Evolutionary conservation across 1,140 invertebrate genomes (phyloP).

Genomic region (Mercenaria mercenaria): DNA sequence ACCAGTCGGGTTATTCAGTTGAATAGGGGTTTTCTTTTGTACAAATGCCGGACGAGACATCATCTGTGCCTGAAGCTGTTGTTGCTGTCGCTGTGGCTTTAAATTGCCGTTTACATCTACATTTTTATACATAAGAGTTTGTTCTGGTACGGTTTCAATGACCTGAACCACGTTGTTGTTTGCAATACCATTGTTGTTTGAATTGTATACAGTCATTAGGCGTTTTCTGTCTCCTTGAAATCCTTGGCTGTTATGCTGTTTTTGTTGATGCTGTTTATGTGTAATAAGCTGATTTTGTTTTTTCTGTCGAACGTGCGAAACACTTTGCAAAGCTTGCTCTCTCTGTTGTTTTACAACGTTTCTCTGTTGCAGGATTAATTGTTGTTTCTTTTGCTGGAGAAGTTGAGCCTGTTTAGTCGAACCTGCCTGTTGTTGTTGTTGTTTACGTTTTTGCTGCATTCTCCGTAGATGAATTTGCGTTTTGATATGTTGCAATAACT

Average conservation of each 20-base stretch:
- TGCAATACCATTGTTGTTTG: background rate
- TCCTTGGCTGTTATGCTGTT: background rate
- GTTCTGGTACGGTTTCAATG: background rate
- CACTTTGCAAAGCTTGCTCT: background rate
- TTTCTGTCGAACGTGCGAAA: background rate
- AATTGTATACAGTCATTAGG: background rate
- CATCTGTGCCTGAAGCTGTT: background rate
- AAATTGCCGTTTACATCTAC: background rate
- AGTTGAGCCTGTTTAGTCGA: background rate
- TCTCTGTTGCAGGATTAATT: background rate
- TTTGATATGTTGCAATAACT: background rate
- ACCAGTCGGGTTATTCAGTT: background rate
- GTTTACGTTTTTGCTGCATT: background rate
- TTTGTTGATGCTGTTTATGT: background rate
- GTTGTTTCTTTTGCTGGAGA: background rate
- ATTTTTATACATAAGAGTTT: no score
- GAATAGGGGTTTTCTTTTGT: background rate
- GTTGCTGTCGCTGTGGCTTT: background rate
- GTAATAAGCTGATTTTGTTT: background rate
- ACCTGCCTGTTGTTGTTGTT: background rate
- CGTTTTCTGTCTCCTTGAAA: background rate
- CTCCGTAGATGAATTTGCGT: background rate
- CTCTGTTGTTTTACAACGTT: background rate
- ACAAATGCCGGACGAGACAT: background rate
- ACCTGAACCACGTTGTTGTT: background rate